Base-by-base conservation (phyloP, 1,140 invertebrate species). In the Pantala flavescens region DNA sequence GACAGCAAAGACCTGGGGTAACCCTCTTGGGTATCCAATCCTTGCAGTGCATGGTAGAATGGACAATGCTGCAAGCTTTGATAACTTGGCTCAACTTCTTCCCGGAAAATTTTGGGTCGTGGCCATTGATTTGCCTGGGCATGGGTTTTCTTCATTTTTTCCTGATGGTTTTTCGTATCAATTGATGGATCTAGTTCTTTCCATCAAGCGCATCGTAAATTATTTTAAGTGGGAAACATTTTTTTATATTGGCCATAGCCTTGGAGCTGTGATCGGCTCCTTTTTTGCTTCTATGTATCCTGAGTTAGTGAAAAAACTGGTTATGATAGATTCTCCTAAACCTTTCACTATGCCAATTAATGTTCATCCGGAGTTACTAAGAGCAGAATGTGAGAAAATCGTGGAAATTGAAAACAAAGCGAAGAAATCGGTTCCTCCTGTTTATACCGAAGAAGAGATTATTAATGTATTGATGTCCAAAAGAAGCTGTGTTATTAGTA, bases 41-140 rank as follows among this genome's bases (percentile, higher is more conserved):
- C 42, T 80, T 5, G 77, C 76, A 3, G 63, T 80, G 0, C 79
- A 80, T 77, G 79, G 79, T 23, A 76, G 42, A 70, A 73, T 73
- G 81, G 90, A 91, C 77, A 93, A 92, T 81, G 89, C 90, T 16
- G 89, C 87, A 2, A 88, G 88, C 0, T 93, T 91, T 83, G 90
- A 93, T 80, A 83, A 84, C 0, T 79, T 93, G 12, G 86, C 87
- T 23, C 89, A 89, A 2, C 71, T 76, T 16, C 71, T 77, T 73
- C 49, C 49, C n/a, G n/a, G n/a, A 21, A 71, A 75, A 24, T 55
- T 75, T 23, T 74, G 75, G 71, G 74, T 80, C 23, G 73, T 80
- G 0, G 78, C 77, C 16, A 70, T 80, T 70, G 79, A 80, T 71
- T 63, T 80, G 11, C 78, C 77, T 5, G 79, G 79, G 16, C 79